A percentile compares a stretch with the other conserved stretches of the same genome.
phyloP scores from a whole-genome alignment of 1,140 invertebrate genomes.

The Ceratina calcarata region DNA sequence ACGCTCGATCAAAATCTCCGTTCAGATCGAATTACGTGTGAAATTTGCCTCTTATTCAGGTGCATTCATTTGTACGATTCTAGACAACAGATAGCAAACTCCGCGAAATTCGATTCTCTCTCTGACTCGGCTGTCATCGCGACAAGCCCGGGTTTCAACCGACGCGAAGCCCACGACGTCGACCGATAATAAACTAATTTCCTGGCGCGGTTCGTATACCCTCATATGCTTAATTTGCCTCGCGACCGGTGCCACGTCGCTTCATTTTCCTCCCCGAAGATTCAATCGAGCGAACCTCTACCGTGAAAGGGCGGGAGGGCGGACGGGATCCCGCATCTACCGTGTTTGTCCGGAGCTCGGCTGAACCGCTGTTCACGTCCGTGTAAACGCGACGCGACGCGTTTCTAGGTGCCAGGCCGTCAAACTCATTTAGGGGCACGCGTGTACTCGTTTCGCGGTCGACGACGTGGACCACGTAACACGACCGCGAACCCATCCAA shows the following conservation, averaged over 20 bases:
- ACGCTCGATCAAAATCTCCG: too few relatives aligned
- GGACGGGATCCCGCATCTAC: background rate
- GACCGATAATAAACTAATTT: conserved; percentile 13
- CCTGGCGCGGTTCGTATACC: background rate
- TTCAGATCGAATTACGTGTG: too few relatives aligned
- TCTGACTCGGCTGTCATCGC: too few relatives aligned
- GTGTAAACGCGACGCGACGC: conserved; percentile 14
- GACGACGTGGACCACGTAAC: conserved; percentile 2
- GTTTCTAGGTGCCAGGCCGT: conserved; percentile 4
- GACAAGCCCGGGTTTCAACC: too few relatives aligned
- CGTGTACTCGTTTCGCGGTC: conserved; percentile 31
- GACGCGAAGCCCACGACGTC: background rate
- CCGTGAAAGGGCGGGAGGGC: background rate
- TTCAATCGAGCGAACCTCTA: background rate
- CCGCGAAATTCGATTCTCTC: too few relatives aligned
- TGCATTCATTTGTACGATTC: too few relatives aligned
- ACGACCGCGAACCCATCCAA: conserved; percentile 19
- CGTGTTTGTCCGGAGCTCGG: background rate
- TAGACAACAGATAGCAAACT: too few relatives aligned
- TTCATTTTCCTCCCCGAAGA: conserved; percentile 1
- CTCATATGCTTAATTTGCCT: background rate
- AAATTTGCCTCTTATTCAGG: too few relatives aligned
- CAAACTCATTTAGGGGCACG: conserved; percentile 35
- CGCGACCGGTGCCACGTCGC: background rate
- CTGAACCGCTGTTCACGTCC: background rate